Evolutionary conservation across 92 coral and sea anemone genomes (phyloP).

Genomic region (Plumapathes pennacea): DNA sequence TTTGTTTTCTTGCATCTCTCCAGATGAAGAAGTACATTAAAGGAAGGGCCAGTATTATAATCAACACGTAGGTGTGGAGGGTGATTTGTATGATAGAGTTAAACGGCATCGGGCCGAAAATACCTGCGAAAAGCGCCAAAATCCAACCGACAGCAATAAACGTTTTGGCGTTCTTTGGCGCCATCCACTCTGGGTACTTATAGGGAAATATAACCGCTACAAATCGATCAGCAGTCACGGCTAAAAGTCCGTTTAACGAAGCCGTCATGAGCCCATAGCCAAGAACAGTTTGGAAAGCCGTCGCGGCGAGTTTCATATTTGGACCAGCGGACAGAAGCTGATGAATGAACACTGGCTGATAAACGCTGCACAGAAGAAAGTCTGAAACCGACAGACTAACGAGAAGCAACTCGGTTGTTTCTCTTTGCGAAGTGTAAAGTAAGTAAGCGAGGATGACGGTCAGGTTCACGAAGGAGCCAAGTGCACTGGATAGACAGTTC

Average conservation of each 20-base stretch:
- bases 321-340: neutral
- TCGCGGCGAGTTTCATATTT: neutral
- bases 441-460: no score
- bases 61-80: neutral
- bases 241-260: constrained; percentile 12
- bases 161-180: neutral
- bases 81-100: neutral
- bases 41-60: constrained; percentile 1
- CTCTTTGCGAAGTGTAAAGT: no score
- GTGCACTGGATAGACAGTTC: no score
- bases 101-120: neutral
- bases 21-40: constrained; percentile 9
- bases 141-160: constrained; percentile 2
- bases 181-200: constrained; percentile 11
- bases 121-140: neutral
- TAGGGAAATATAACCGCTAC: constrained; percentile 12
- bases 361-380: no score
- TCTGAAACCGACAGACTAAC: no score
- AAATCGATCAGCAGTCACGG: constrained; percentile 18
- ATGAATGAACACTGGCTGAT: no score
- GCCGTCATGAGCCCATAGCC: constrained; percentile 6
- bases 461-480: no score
- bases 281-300: neutral
- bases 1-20: constrained; percentile 10
- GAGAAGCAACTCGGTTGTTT: no score